phyloP scores from a whole-genome alignment of 1,140 invertebrate species.

The Tyrophagus putrescentiae region DNA sequence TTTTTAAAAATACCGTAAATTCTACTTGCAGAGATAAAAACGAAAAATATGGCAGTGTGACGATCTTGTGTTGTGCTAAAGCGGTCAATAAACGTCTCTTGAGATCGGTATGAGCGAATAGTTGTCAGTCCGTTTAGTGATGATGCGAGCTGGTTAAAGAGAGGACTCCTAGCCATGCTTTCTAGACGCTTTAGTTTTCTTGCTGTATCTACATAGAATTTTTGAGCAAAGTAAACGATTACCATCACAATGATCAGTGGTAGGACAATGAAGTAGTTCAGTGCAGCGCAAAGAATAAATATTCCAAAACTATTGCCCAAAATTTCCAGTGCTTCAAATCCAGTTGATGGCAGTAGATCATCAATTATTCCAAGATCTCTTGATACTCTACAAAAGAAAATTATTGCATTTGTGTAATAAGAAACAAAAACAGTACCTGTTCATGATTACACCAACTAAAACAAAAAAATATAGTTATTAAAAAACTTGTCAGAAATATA shows the following conservation, averaged over 20 bases:
- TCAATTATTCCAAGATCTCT: slow-evolving; percentile 23
- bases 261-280: slow-evolving; percentile 10
- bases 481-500: too few species aligned
- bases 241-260: slow-evolving; percentile 49
- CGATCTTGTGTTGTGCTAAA: slow-evolving; percentile 43
- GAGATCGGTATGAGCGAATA: slow-evolving; percentile 36
- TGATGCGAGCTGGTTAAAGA: slow-evolving; percentile 40
- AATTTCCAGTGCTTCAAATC: slow-evolving; percentile 53
- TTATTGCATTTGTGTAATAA: too few species aligned
- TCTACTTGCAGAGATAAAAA: slow-evolving; percentile 57
- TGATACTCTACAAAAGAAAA: slow-evolving; percentile 24
- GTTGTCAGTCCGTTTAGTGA: slow-evolving; percentile 39
- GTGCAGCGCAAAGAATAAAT: not conserved
- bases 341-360: slow-evolving; percentile 27
- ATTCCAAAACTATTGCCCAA: slow-evolving; percentile 11
- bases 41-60: slow-evolving; percentile 53
- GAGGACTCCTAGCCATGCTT: slow-evolving; percentile 35
- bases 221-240: slow-evolving; percentile 54
- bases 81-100: slow-evolving; percentile 49
- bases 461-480: too few species aligned
- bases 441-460: slow-evolving; percentile 29
- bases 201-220: slow-evolving; percentile 62
- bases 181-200: slow-evolving; percentile 65
- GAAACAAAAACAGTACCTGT: too few species aligned
- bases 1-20: too few species aligned